Conservation (phyloP, 2,797 vertebrate species). For the Stomatorhinus walkeri region DNA sequence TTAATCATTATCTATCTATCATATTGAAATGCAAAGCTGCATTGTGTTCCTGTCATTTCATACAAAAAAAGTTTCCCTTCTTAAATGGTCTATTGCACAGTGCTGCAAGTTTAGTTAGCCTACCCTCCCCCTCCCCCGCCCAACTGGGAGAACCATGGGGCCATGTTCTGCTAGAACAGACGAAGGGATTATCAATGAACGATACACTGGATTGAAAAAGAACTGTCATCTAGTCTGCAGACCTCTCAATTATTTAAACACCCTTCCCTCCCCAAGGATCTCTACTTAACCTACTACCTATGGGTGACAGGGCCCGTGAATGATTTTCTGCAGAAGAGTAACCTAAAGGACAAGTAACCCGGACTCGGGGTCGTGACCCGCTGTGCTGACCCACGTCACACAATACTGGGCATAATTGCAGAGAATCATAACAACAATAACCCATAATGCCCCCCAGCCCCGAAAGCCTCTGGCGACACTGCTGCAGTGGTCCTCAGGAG, state of each 20-base stretch:
- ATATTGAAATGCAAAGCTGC: neutral
- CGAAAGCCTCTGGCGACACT: neutral
- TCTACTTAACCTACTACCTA: neutral
- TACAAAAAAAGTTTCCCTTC: neutral
- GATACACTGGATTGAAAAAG: slow-evolving; percentile 48
- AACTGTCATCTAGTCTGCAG: slow-evolving; percentile 57
- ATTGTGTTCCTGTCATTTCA: neutral
- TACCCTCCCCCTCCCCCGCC: neutral
- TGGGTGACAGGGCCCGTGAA: slow-evolving; percentile 16
- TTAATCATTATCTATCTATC: neutral
- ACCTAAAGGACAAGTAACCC: neutral
- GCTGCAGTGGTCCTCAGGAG: neutral
- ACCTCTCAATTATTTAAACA: slow-evolving; percentile 62
- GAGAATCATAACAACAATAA: neutral
- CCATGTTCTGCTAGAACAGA: neutral
- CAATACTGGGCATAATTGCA: neutral
- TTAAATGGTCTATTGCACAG: neutral
- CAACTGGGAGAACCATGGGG: neutral
- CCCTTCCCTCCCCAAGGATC: slow-evolving; percentile 13
- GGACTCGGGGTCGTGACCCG: neutral
- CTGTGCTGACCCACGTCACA: neutral
- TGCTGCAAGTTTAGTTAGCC: neutral
- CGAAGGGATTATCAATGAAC: slow-evolving; percentile 61
- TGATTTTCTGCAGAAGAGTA: slow-evolving; percentile 1
- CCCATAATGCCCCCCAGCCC: neutral